Base-by-base conservation (phyloP, 53 echinoderm and acorn worm genomes). In the Astropecten irregularis region DNA sequence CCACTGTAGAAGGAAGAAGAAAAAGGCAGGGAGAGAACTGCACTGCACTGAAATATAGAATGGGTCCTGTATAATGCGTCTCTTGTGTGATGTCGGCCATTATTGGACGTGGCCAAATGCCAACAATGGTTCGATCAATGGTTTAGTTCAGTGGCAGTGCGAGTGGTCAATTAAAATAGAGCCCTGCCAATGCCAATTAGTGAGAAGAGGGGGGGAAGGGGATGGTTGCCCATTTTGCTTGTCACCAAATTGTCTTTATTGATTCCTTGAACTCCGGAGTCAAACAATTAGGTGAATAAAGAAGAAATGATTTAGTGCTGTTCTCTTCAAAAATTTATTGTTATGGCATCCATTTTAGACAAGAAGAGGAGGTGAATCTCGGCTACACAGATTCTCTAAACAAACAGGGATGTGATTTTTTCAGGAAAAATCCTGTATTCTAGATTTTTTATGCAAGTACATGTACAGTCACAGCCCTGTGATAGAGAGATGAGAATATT, bases 121-220 rank as follows among this genome's bases (percentile, higher is more conserved):
- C 42, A 8, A 42, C 79, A 79, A 79, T 79, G 47, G 50, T 27
- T 38, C 39, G 34, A 79, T 79, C 79, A 77, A 77, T 77, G 77
- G 46, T 30, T 18, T 40, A 77, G 47, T 58, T 60, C 77, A 44
- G 38, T 61, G 33, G 79, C 11, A 47, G 47, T 62, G 79, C 79
- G 38, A 79, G 79, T 62, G 79, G 79, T 63, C 62, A 79, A 79
- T 61, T 61, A 61, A 44, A 62, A 7, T 40, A 9, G 47, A 3
- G 9, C 38, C 77, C 8, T 33, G 20, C 77, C 48, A 61, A 47
- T 44, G 62, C 56, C 49, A 62, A 33, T 63, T 79, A 61, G 79
- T 30, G 42, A n/a, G n/a, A n/a, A n/a, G n/a, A 15, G 35, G 36
- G 44, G 54, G 54, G 18, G 54, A 18, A 18, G 9, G 19, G 54